These are phyloP conservation scores for Scytalopus superciliaris DNA, from an alignment of 2,113 vertebrate genomes.

Conservation along the genomic window DNA sequence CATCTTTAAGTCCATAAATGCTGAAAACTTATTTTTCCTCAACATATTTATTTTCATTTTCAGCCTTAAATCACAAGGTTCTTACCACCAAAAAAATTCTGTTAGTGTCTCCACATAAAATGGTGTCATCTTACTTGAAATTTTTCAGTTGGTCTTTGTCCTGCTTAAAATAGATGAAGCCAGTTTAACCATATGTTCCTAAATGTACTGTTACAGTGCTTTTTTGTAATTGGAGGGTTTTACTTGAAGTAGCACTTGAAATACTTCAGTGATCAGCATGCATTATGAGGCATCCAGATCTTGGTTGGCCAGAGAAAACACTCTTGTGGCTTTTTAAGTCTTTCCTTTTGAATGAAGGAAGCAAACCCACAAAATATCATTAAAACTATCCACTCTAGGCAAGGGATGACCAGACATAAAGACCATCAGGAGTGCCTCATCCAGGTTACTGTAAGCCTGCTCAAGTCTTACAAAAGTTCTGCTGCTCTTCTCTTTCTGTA, in stretches of 20 bases:
- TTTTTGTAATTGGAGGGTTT: constrained; percentile 26
- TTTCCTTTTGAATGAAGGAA: not conserved
- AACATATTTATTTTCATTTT: not conserved
- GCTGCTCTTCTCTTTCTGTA: not conserved
- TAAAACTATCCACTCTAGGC: not conserved
- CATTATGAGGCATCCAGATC: not conserved
- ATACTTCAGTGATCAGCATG: not conserved
- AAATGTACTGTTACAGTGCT: not conserved
- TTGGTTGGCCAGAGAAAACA: not conserved
- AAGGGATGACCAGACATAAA: not conserved
- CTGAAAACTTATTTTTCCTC: not conserved
- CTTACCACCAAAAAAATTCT: not conserved
- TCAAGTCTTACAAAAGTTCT: not conserved
- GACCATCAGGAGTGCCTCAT: not conserved
- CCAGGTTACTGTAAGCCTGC: not conserved
- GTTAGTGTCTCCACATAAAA: not conserved
- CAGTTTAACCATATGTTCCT: constrained; percentile 26
- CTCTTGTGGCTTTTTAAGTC: not conserved
- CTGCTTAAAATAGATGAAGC: not conserved
- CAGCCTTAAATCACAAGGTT: not conserved
- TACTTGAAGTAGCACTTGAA: constrained; percentile 8
- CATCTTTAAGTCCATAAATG: not conserved
- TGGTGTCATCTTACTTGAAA: not conserved
- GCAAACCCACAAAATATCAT: not conserved
- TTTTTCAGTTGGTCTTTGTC: not conserved